These are phyloP conservation scores for Leuciscus waleckii DNA, from an alignment of 2,797 vertebrate genomes.

Conservation along the genomic window DNA sequence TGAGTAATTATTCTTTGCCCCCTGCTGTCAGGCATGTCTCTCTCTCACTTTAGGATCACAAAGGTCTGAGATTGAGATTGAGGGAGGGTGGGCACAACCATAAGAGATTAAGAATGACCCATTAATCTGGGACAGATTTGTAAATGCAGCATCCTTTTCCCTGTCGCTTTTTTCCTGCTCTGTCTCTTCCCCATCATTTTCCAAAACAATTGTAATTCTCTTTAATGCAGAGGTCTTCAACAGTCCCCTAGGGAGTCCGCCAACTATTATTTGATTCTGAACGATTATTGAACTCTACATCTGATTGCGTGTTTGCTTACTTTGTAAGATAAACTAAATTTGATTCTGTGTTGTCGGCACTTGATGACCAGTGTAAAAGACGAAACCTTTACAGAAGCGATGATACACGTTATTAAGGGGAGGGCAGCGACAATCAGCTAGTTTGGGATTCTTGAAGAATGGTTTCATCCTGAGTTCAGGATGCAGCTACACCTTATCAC, in stretches of 20 bases:
- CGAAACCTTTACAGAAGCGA: not conserved
- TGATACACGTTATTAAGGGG: not conserved
- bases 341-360: not conserved
- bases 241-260: not conserved
- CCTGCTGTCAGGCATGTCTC: constrained; percentile 66
- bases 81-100: constrained; percentile 68
- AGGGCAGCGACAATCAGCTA: not conserved
- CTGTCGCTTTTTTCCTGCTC: constrained; percentile 51
- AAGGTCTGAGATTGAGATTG: constrained; percentile 74
- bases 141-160: constrained; percentile 54
- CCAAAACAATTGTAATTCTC: constrained; percentile 14
- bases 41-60: constrained; percentile 72
- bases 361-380: constrained; percentile 12
- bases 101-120: constrained; percentile 77
- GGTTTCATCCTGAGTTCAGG: constrained; percentile 35
- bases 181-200: constrained; percentile 66
- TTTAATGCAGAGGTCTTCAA: constrained; percentile 23
- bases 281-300: not conserved
- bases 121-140: constrained; percentile 81
- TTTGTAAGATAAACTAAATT: not conserved
- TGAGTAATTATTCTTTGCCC: constrained; percentile 73
- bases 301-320: not conserved
- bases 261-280: not conserved
- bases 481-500: constrained; percentile 20
- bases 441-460: constrained; percentile 36